phyloP scores from a whole-genome alignment of 2,113 vertebrate species.

The Phalacrocorax aristotelis region DNA sequence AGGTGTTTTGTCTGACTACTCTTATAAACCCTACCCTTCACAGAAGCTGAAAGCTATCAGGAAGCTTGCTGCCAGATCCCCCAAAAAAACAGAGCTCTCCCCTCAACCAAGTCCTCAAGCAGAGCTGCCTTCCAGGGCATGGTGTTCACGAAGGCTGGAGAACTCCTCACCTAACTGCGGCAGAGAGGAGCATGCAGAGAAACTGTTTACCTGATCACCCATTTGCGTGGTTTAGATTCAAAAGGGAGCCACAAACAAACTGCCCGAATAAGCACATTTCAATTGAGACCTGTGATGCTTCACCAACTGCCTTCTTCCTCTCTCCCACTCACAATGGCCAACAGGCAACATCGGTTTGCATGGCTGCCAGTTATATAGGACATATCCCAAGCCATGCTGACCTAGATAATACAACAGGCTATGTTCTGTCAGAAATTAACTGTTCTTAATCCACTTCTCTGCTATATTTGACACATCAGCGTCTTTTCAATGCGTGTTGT shows the following conservation, averaged over 20 bases:
- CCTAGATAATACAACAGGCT: conserved; percentile 47
- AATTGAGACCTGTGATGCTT: neutral
- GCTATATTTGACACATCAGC: neutral
- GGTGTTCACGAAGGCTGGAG: neutral
- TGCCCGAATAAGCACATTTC: neutral
- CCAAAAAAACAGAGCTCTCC: accelerated
- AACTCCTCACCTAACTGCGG: neutral
- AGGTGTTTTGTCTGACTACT: neutral
- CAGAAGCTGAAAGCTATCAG: neutral
- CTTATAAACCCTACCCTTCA: neutral
- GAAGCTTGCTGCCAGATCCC: neutral
- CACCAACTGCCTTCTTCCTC: neutral
- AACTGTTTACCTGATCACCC: neutral
- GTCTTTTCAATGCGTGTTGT: neutral
- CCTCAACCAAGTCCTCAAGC: neutral
- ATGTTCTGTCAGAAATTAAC: conserved; percentile 43
- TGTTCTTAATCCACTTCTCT: conserved; percentile 32
- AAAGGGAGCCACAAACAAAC: neutral
- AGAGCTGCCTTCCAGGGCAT: neutral
- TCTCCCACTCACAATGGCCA: neutral
- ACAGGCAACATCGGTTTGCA: neutral
- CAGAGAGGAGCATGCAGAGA: neutral
- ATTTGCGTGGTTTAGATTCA: accelerated
- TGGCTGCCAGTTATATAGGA: conserved; percentile 44
- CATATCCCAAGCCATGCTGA: conserved; percentile 50